phyloP scores from a whole-genome alignment of 2,113 vertebrate species.

The Furnarius figulus region DNA sequence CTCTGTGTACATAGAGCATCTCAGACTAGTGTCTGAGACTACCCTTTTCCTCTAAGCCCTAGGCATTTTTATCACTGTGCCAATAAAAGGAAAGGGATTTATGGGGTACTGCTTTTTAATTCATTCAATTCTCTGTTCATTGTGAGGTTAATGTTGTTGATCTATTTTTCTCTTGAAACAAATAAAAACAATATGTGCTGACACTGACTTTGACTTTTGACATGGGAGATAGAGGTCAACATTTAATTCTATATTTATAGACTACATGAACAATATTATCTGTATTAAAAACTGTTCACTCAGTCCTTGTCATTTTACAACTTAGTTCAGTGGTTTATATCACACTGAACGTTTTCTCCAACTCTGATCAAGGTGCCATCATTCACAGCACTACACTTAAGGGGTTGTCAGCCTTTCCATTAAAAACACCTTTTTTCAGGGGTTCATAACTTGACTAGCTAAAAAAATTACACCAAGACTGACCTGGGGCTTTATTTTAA shows the following conservation, averaged over 20 bases:
- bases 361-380: slow-evolving; percentile 43
- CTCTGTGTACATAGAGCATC: slow-evolving; percentile 44
- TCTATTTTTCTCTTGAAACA: slow-evolving; percentile 82
- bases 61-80: slow-evolving; percentile 79
- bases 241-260: slow-evolving; percentile 83
- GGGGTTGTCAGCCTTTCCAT: background rate
- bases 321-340: slow-evolving; percentile 48
- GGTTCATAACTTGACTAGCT: background rate
- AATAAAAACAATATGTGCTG: slow-evolving; percentile 83
- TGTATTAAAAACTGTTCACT: slow-evolving; percentile 78
- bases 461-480: background rate
- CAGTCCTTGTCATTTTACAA: slow-evolving; percentile 79
- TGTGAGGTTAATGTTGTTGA: slow-evolving; percentile 81
- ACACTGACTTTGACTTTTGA: slow-evolving; percentile 79
- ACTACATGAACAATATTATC: slow-evolving; percentile 76
- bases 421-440: background rate
- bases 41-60: slow-evolving; percentile 68
- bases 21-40: slow-evolving; percentile 42
- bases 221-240: slow-evolving; percentile 77
- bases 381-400: slow-evolving; percentile 2
- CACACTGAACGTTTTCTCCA: background rate
- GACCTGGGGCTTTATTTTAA: background rate
- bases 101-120: slow-evolving; percentile 81
- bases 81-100: slow-evolving; percentile 80
- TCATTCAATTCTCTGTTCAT: slow-evolving; percentile 84